phyloP scores from a whole-genome alignment of 2,113 vertebrate genomes.

The Kryptolebias marmoratus region DNA sequence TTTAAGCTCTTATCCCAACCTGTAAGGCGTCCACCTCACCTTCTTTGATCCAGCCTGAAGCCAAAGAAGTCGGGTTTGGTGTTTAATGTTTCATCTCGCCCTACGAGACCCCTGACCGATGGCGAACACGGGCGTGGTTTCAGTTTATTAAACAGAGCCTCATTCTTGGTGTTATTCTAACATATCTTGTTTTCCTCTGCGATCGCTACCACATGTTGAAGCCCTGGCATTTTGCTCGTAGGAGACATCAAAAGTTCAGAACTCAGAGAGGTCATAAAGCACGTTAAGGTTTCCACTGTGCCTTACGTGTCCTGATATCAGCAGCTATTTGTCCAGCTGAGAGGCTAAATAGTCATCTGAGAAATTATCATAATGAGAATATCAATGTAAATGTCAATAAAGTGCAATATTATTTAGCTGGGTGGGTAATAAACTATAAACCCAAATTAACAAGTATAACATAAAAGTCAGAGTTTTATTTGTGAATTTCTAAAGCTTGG shows the following conservation, averaged over 20 bases:
- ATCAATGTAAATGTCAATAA: too few relatives aligned
- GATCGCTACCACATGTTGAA: conserved; percentile 60
- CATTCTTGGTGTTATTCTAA: conserved; percentile 65
- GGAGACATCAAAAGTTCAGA: conserved; percentile 57
- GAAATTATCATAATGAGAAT: too few relatives aligned
- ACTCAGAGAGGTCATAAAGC: conserved; percentile 61
- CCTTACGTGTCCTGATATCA: conserved; percentile 12
- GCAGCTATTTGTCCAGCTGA: conserved; percentile 20
- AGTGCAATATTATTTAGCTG: too few relatives aligned
- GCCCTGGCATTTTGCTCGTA: conserved; percentile 48
- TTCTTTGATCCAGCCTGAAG: too few relatives aligned
- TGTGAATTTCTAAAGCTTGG: too few relatives aligned
- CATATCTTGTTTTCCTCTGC: conserved; percentile 35
- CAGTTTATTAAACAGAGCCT: conserved; percentile 47
- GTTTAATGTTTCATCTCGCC: conserved; percentile 46
- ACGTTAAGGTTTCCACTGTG: conserved; percentile 46
- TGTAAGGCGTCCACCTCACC: too few relatives aligned
- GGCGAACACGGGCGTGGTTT: conserved; percentile 24
- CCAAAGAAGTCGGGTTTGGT: neutral
- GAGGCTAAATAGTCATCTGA: too few relatives aligned
- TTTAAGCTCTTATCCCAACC: too few relatives aligned
- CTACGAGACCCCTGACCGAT: conserved; percentile 26
- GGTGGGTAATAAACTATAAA: too few relatives aligned
- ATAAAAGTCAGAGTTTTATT: too few relatives aligned
- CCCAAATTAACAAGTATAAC: too few relatives aligned